Evolutionary conservation across 92 coral and sea anemone species (phyloP).

Genomic region (Phenganax subtilis): DNA sequence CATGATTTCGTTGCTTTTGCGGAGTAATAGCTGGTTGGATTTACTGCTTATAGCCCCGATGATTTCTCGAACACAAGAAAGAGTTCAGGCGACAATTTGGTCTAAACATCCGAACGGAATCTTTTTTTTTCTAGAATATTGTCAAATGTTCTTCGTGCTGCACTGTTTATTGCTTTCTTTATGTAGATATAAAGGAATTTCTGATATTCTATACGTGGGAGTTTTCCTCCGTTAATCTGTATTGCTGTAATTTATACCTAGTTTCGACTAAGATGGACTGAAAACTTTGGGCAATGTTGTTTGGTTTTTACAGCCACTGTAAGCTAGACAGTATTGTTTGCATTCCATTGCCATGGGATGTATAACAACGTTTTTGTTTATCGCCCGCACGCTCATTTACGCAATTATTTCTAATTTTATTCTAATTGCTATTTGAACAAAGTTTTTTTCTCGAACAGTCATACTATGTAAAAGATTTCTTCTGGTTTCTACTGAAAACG

Average conservation of each 20-base stretch:
- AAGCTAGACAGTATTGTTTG: conserved; percentile 36
- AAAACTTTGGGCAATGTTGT: conserved; percentile 31
- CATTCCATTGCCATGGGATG: conserved; percentile 40
- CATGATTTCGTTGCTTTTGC: background rate
- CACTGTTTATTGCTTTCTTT: background rate
- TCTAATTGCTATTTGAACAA: conserved; percentile 1
- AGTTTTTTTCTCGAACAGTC: background rate
- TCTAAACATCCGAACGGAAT: background rate
- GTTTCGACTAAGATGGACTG: conserved; percentile 1
- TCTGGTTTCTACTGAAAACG: background rate
- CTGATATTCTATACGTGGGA: background rate
- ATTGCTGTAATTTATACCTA: background rate
- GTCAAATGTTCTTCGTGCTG: background rate
- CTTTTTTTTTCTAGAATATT: background rate
- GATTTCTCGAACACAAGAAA: background rate
- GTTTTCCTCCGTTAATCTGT: background rate
- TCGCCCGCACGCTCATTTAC: conserved; percentile 3
- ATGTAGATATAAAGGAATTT: background rate
- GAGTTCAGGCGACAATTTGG: background rate
- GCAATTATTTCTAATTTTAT: background rate
- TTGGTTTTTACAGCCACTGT: background rate
- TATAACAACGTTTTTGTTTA: conserved; percentile 11
- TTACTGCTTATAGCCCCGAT: conserved; percentile 7
- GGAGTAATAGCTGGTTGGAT: conserved; percentile 3
- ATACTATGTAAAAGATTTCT: background rate